Percentiles rank a stretch among this genome's conserved stretches.
phyloP scores from a whole-genome alignment of 2,113 vertebrate genomes.

The Cettia cetti region DNA sequence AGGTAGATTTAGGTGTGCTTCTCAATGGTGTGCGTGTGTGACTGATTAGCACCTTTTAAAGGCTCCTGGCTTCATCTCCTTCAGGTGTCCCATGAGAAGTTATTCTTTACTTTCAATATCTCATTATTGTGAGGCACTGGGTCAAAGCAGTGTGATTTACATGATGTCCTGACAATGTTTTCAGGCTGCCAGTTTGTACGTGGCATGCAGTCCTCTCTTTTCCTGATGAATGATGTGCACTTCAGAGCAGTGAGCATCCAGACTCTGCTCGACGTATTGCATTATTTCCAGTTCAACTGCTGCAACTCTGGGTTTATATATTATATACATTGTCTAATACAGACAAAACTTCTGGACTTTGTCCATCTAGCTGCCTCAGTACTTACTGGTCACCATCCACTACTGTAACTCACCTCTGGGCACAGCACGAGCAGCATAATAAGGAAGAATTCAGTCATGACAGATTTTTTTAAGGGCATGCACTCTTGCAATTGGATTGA shows the following conservation, averaged over 20 bases:
- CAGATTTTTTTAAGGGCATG: not conserved
- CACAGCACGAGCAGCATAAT: not conserved
- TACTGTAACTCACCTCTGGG: not conserved
- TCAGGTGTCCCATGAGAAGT: not conserved
- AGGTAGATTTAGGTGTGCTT: not conserved
- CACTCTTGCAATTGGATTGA: not conserved
- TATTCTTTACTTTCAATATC: not conserved
- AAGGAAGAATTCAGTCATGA: not conserved
- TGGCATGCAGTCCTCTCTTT: not conserved
- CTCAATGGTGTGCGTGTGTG: not conserved
- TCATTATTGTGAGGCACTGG: not conserved
- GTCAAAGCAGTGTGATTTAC: not conserved
- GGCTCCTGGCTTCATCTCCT: not conserved
- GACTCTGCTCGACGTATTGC: not conserved
- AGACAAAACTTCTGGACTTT: not conserved
- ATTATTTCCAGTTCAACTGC: not conserved
- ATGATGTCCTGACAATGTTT: not conserved
- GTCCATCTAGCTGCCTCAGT: not conserved
- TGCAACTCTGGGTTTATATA: not conserved
- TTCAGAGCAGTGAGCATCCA: not conserved
- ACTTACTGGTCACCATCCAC: not conserved
- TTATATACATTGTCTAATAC: not conserved
- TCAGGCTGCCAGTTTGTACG: not conserved
- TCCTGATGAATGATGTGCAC: fast-evolving
- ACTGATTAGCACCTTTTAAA: not conserved